Percentiles rank a stretch among this genome's conserved stretches.
Conservation (phyloP, 2,113 vertebrate genomes). For the Brevimyrus niger region DNA sequence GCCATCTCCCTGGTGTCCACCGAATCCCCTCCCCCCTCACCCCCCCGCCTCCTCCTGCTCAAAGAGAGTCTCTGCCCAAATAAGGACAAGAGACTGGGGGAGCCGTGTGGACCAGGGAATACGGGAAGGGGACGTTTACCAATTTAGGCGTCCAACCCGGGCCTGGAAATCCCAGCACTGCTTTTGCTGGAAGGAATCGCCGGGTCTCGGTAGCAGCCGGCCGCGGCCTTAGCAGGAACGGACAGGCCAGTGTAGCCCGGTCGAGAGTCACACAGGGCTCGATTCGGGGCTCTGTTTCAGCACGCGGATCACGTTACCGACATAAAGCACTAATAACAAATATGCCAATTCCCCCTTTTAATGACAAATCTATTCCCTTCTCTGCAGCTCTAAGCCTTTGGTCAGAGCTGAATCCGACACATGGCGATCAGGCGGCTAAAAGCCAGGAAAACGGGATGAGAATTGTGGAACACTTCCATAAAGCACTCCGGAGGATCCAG, state of each 20-base stretch:
- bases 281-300: slow-evolving; percentile 24
- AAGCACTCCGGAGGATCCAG: background rate
- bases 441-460: background rate
- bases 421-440: background rate
- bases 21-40: background rate
- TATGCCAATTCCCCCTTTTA: background rate
- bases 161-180: slow-evolving; percentile 18
- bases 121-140: slow-evolving; percentile 25
- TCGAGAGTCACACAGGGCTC: slow-evolving; percentile 23
- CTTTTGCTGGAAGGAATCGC: background rate
- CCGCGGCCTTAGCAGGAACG: background rate
- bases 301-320: background rate
- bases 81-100: slow-evolving; percentile 69
- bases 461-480: background rate
- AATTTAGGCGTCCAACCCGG: slow-evolving; percentile 33
- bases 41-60: slow-evolving; percentile 15
- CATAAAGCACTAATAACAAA: background rate
- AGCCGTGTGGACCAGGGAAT: slow-evolving; percentile 41
- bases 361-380: background rate
- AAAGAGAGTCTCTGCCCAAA: slow-evolving; percentile 63
- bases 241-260: background rate
- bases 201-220: background rate
- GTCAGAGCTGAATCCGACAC: background rate
- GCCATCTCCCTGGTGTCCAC: slow-evolving; percentile 21
- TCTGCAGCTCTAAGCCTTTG: background rate